Base-by-base conservation (phyloP, 2,113 vertebrate species). In the Elephantulus edwardii region DNA sequence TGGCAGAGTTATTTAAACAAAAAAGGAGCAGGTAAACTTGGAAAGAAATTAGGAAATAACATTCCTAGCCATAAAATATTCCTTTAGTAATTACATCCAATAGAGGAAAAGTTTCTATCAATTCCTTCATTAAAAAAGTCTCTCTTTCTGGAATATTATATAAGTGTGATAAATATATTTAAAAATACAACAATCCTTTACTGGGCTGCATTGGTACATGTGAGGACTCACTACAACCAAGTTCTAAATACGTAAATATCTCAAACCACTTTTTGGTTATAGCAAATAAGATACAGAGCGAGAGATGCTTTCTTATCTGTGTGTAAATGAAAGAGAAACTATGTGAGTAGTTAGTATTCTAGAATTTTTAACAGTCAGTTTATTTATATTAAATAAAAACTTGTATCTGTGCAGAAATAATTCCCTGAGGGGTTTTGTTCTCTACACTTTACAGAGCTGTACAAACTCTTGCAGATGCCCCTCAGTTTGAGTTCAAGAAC, bases 301-400 rank as follows among this genome's bases (percentile, higher is more conserved):
- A 84, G 94, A 96, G 96, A 94, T 94, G 94, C 96, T 90, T 93
- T 92, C 93, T 96, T 94, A 96, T 96, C 94, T 96, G 95, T 94
- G 95, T 96, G 94, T 96, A 96, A 95, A 95, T 94, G 95, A 94
- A 96, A 96, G 90, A 19, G n/a, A 92, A 90, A 92, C 90, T 94
- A 83, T 95, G 91, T 92, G 94, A 96, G 96, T 96, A 96, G 92
- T 93, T 90, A 91, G 95, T 93, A 96, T 95, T 96, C 95, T 94
- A 93, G 96, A 94, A 95, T 93, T 95, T 87, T 54, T 92, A 80
- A 91, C 71, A 95, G 83, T 76, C 88, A 83, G 90, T 77, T 96
- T 90, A 96, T 96, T 93, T 90, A 96, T 95, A 94, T 92, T 91
- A 96, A 93, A 83, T 90, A 91, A 93, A 94, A 94, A 88, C 86